Evolutionary conservation across 2,113 vertebrate genomes (phyloP).

Genomic region (Mesembrinibis cayennensis): DNA sequence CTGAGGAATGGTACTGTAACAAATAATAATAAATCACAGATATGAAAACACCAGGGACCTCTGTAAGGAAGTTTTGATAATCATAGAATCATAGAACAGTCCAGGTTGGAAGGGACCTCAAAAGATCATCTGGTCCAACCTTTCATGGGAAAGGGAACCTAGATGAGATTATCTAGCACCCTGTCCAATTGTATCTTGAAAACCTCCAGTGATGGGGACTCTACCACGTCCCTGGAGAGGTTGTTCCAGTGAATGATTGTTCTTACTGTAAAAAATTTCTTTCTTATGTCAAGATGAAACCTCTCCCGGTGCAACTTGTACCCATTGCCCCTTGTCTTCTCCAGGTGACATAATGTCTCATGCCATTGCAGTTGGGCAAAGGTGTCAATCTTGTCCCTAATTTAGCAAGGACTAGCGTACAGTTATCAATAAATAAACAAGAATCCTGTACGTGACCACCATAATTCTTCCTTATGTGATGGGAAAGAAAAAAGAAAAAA

Average conservation of each 20-base stretch:
- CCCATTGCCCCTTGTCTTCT: not conserved
- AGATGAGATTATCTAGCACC: too few species aligned
- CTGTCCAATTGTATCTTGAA: too few species aligned
- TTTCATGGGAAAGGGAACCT: not conserved
- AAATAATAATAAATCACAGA: not conserved
- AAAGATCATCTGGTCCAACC: not conserved
- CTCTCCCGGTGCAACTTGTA: too few species aligned
- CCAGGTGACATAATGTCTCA: not conserved
- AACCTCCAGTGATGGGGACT: too few species aligned
- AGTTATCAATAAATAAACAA: not conserved
- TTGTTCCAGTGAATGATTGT: too few species aligned
- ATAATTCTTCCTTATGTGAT: not conserved
- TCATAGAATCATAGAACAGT: not conserved
- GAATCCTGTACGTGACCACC: not conserved
- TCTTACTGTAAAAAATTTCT: too few species aligned
- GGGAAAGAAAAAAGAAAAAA: not conserved
- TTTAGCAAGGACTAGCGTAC: not conserved
- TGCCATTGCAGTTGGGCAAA: not conserved
- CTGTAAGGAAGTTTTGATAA: not conserved
- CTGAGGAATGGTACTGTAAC: not conserved
- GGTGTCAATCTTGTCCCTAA: not conserved
- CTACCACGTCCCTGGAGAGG: too few species aligned
- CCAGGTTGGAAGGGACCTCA: not conserved
- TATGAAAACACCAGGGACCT: not conserved
- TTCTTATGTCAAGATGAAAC: too few species aligned